Evolutionary conservation across 2,888 invertebrate species (phyloP), one percentile per base, ranked within the genome.

Genomic region (Apamea epomidion): DNA sequence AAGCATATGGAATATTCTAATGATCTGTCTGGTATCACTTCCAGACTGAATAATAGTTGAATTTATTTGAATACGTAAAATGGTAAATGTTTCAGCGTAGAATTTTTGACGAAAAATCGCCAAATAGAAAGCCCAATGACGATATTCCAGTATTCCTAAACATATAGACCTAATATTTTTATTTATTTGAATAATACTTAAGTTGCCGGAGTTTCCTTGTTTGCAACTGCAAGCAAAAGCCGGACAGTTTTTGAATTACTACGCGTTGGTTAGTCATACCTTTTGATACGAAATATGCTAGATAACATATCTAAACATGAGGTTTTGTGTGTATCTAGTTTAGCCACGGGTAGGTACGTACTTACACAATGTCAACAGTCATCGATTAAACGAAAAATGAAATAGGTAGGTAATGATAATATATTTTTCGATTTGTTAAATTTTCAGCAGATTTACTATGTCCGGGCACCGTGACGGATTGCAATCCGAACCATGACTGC

Each of bases 391-490:
- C n/a, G 29, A 54, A 29, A 8, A 79, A 67, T 64, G 0, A 73
- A 73, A 68, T 58, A 58, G 45, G 37, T 58, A 58, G 45, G 37
- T 37, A 54, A 68, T 48, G 45, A 54, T 58, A 54, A 5, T 48
- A 45, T n/a, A 0, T 60, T 25, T 78, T 70, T 73, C 48, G 14
- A 42, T 37, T 37, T 45, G 32, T 73, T 37, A 16, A 32, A 45
- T 29, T 60, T n/a, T 76, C 64, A 74, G 42, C 25, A 45, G n/a
- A 80, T 62, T 58, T 64, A 54, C 32, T 70, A 76, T 70, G 62
- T 21, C 69, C 71, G n/a, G 69, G 64, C n/a, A 71, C 75, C 71
- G 77, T 32, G 76, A 37, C 80, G 58, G 21, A 88, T 82, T 80
- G 64, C 45, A 74, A 51, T 67, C 42, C 18, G 58, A 51, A 78